A percentile compares a stretch with the other conserved stretches of the same genome.
These are phyloP conservation scores for Arnoldichthys spilopterus DNA, from an alignment of 2,797 vertebrate genomes.

Conservation along the genomic window DNA sequence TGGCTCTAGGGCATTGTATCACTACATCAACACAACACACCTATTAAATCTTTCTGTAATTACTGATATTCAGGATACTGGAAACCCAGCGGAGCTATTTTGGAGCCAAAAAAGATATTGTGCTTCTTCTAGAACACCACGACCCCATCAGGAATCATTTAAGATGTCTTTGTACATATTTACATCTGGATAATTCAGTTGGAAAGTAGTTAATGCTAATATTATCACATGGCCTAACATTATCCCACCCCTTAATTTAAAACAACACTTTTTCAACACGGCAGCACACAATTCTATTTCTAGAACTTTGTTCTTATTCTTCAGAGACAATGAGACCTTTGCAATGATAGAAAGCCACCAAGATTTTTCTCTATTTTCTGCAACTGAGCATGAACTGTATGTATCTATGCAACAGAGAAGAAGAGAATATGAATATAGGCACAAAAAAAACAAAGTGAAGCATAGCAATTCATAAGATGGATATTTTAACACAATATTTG, in stretches of 20 bases:
- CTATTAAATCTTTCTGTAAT: neutral
- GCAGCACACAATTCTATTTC: slow-evolving; percentile 10
- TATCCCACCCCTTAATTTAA: slow-evolving; percentile 9
- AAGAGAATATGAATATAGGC: neutral
- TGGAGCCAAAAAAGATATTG: neutral
- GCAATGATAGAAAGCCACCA: neutral
- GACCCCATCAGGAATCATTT: slow-evolving; percentile 3
- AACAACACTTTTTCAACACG: slow-evolving; percentile 7
- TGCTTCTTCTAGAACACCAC: neutral
- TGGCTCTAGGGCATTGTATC: neutral
- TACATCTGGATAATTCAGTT: neutral
- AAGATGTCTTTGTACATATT: neutral
- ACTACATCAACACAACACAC: neutral
- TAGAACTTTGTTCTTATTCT: slow-evolving; percentile 7
- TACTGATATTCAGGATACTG: neutral
- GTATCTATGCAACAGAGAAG: neutral
- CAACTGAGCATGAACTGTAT: neutral
- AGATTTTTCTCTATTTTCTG: neutral
- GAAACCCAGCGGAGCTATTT: neutral
- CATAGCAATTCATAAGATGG: neutral
- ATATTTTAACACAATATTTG: neutral
- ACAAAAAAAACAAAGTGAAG: neutral
- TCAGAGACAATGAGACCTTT: slow-evolving; percentile 7
- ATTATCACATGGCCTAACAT: neutral
- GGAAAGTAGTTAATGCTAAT: neutral